Conservation (phyloP, 2,797 vertebrate species). For the Mus minutoides region DNA sequence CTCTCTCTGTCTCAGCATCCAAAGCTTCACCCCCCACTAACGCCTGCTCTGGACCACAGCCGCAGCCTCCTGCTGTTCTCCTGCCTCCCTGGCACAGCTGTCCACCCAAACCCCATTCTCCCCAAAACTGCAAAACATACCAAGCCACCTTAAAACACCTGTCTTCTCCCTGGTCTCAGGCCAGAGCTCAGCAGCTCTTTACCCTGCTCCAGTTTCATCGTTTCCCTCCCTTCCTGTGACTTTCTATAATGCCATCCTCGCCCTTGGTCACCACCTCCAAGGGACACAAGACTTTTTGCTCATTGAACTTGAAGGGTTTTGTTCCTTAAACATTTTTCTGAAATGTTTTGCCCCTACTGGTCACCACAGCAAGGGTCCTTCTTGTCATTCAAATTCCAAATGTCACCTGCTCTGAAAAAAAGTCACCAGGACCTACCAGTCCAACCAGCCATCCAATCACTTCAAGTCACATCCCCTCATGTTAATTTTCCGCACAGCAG, state of each 20-base stretch:
- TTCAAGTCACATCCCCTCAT: neutral
- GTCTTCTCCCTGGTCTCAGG: neutral
- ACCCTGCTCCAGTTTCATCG: neutral
- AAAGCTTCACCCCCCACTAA: neutral
- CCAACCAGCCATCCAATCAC: neutral
- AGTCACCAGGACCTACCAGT: neutral
- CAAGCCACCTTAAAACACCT: neutral
- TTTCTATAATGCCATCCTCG: neutral
- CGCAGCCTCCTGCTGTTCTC: neutral
- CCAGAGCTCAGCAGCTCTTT: neutral
- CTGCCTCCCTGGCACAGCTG: neutral
- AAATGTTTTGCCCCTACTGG: neutral
- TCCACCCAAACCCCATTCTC: neutral
- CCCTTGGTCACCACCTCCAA: neutral
- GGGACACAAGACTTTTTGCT: neutral
- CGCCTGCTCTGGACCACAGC: neutral
- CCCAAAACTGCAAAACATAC: constrained; percentile 14
- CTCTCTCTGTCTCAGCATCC: neutral
- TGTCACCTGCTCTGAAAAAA: constrained; percentile 34
- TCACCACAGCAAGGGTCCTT: constrained; percentile 20
- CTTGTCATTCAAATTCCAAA: constrained; percentile 38
- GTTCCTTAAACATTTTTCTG: constrained; percentile 1
- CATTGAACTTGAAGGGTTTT: constrained; percentile 39
- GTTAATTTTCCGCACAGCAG: constrained; percentile 42
- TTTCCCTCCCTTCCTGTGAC: neutral